Base-by-base conservation (phyloP, 1,140 invertebrate genomes). In the Andricus grossulariae region DNA sequence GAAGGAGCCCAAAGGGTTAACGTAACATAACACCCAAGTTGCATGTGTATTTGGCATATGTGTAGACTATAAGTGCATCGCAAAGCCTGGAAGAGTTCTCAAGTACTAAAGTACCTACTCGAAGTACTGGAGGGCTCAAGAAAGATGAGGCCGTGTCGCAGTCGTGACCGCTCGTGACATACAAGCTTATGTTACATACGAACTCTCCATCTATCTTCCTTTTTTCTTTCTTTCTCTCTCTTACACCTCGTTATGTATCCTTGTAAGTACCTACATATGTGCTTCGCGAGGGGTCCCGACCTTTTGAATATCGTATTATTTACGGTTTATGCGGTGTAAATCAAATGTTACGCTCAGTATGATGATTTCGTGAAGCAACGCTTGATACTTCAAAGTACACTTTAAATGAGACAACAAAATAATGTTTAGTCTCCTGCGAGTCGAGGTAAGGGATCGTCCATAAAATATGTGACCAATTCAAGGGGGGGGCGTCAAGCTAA, bases 311-410 rank as follows among this genome's bases (percentile, higher is more conserved):
- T 32, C 60, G 32, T 66, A 66, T 66, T 66, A 66, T 66, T 66
- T 66, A 66, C 25, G 60, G 60, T 66, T 66, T 66, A 66, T 66
- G 60, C 60, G 60, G 15, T 66, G 60, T 66, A 66, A 66, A 66
- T 66, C 25, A 66, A 66, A 45, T 12, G 15, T 66, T 66, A 39
- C 15, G 60, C 60, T 66, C 13, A 66, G 60, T 66, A 45, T 66
- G 60, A 66, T 16, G 25, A 66, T 66, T 66, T 66, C 60, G 13
- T 16, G 60, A 66, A 32, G 25, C 60, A 66, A 39, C 60, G 15
- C 6, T 66, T 8, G 25, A 25, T 66, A 39, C 57, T 32, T 66
- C 21, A 66, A 66, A 15, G 13, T 66, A 66, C 57, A 66, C 25
- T 66, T 66, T 66, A 66, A 39, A 66, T 21, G 32, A 32, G 39